Evolutionary conservation across 2,797 vertebrate species (phyloP).

Genomic region (Anas georgica): DNA sequence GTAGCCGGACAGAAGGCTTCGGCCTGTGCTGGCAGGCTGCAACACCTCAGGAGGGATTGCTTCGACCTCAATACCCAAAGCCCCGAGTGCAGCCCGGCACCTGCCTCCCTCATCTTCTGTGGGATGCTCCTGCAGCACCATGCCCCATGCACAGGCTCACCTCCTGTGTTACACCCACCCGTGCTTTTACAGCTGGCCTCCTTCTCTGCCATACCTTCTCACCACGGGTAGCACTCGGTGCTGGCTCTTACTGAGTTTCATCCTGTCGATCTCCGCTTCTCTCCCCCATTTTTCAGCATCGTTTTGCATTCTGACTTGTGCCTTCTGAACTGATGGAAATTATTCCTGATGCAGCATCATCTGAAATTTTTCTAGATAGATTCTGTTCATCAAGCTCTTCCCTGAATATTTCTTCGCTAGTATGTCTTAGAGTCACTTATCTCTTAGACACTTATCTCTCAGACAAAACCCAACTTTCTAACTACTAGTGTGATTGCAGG

Average conservation of each 20-base stretch:
- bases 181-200: background rate
- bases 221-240: background rate
- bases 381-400: background rate
- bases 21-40: too few species aligned
- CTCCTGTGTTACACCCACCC: background rate
- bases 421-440: background rate
- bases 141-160: background rate
- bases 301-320: too few species aligned
- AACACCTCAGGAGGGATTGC: background rate
- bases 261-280: too few species aligned
- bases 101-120: background rate
- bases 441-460: background rate
- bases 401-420: background rate
- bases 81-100: too few species aligned
- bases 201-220: background rate
- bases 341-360: rapidly evolving
- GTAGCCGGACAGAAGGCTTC: too few species aligned
- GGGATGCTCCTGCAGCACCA: too few species aligned
- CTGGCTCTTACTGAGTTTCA: background rate
- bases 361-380: rapidly evolving
- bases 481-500: background rate
- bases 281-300: background rate
- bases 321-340: background rate
- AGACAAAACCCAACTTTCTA: background rate
- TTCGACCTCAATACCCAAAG: background rate